Conservation (phyloP, 2,113 vertebrate species). For the Pagrus major region DNA sequence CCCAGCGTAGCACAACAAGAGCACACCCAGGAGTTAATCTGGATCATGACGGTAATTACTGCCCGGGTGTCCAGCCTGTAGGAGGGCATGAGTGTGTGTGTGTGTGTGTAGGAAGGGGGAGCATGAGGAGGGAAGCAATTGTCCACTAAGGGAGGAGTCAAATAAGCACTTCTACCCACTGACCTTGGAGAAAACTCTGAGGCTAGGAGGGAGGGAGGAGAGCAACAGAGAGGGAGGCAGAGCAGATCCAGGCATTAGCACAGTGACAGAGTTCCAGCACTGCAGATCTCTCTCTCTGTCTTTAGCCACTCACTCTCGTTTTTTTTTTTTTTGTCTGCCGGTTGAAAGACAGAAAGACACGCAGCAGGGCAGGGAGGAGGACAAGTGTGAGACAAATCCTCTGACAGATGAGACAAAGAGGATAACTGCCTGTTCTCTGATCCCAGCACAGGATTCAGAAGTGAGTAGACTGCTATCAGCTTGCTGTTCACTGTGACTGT, state of each 20-base stretch:
- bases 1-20: conserved; percentile 46
- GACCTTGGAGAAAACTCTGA: conserved; percentile 77
- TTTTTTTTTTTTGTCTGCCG: conserved; percentile 19
- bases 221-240: conserved; percentile 40
- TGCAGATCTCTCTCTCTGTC: conserved; percentile 65
- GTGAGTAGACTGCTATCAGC: conserved; percentile 63
- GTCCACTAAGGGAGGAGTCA: conserved; percentile 71
- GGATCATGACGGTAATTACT: conserved; percentile 78
- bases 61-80: conserved; percentile 56
- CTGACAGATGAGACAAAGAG: conserved; percentile 50
- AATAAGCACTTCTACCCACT: conserved; percentile 61
- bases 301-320: conserved; percentile 33
- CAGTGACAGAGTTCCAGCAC: conserved; percentile 71
- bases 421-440: conserved; percentile 44
- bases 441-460: conserved; percentile 16
- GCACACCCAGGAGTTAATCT: conserved; percentile 80
- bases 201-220: conserved; percentile 41
- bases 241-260: conserved; percentile 56
- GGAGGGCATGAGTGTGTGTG: conserved; percentile 12
- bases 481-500: conserved; percentile 7
- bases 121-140: conserved; percentile 14
- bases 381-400: conserved; percentile 37
- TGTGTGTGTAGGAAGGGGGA: no score
- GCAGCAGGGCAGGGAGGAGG: conserved; percentile 37
- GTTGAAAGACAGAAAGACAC: conserved; percentile 31